Base-by-base conservation (phyloP, 1,140 invertebrate genomes). In the Nasonia vitripennis region DNA sequence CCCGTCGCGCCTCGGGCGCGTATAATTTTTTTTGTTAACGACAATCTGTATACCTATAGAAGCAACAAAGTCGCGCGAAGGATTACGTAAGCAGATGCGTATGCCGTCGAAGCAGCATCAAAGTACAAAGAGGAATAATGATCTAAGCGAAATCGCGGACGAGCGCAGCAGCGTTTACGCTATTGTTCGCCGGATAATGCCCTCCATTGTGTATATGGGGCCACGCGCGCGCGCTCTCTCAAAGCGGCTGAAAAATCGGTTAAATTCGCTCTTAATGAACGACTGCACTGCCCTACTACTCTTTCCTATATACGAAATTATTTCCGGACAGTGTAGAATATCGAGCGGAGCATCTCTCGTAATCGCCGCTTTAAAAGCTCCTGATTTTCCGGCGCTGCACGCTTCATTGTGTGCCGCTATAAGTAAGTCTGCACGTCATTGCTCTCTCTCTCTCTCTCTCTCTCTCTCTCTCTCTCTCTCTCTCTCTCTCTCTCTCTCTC, bases 261-360 rank as follows among this genome's bases (percentile, higher is more conserved):
- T 62, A 62, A 62, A 62, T 62, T 62, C 55, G 55, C 55, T 62
- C 55, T 62, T 62, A 62, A 62, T 62, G 55, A 62, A 62, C 55
- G 55, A 20, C 51, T 55, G 17, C 17, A 20, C 51, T 37, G 17
- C 14, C 17, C 51, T 27, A 27, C 27, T 27, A 27, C 27, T 55
- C 17, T 55, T 55, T 55, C 17, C 3, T 37, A 27, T 27, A 17
- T 4, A n/a, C 3, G 7, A 62, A 62, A 62, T 62, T 62, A 55
- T 55, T 6, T 17, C 51, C 0, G 45, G 9, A 48, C 45, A 62
- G 6, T 20, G 55, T 7, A 2, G 55, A 62, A 62, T n/a, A 62
- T 62, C 48, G 48, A 62, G 4, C 55, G 6, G 55, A 62, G 20
- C 20, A n/a, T 51, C 11, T 12, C 2, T 51, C 14, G 48, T 51